Evolutionary conservation across 2,888 invertebrate species (phyloP).

Genomic region (Zele albiditarsus): DNA sequence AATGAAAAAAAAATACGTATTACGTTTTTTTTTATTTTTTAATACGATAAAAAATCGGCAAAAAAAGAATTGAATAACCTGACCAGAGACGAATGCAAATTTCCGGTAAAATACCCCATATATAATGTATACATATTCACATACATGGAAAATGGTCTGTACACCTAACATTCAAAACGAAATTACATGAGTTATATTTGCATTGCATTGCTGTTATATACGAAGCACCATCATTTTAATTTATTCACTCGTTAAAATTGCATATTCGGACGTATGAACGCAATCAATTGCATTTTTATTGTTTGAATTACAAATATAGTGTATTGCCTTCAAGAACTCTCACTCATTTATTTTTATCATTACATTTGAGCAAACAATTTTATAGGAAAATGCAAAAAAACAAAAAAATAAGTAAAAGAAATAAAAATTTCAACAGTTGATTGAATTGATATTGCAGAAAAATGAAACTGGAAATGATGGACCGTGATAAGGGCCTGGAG

Average conservation of each 20-base stretch:
- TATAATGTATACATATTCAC: too few species aligned
- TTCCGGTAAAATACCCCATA: too few species aligned
- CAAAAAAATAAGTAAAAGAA: neutral
- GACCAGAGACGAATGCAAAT: too few species aligned
- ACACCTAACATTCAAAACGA: neutral
- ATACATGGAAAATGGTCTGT: too few species aligned
- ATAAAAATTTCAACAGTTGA: neutral
- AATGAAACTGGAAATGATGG: constrained; percentile 76
- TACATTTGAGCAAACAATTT: neutral
- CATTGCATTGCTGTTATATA: neutral
- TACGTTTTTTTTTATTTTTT: too few species aligned
- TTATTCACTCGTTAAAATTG: constrained; percentile 21
- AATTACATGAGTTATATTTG: constrained; percentile 7
- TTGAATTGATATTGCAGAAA: constrained; percentile 61
- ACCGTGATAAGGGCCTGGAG: constrained; percentile 81
- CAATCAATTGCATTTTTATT: constrained; percentile 15
- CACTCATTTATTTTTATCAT: neutral
- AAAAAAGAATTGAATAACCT: too few species aligned
- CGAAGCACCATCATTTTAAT: constrained; percentile 19
- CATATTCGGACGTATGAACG: constrained; percentile 5
- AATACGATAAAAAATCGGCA: too few species aligned
- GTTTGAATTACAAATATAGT: neutral
- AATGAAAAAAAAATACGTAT: too few species aligned
- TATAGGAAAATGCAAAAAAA: neutral
- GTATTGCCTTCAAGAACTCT: neutral